Evolutionary conservation across 2,888 invertebrate species (phyloP), one percentile per base, ranked within the genome.

Genomic region (Rhingia campestris): DNA sequence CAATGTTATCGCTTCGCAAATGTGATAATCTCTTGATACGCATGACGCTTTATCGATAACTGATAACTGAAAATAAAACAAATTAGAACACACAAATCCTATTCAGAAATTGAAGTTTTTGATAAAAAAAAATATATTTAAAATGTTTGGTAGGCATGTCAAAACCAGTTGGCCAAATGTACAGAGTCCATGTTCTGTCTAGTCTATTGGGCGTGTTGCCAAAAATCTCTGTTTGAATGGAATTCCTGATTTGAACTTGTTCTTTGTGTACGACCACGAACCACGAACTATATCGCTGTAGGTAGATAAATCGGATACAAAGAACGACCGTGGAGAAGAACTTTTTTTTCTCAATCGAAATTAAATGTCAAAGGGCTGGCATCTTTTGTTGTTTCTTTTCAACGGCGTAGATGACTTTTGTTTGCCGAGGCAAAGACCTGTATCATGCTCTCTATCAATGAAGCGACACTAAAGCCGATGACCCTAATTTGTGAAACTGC

Each of bases 241-340:
- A 69, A 63, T 64, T 58, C 76, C 64, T 63, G 81, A 58, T 70
- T 64, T 70, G 63, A 81, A 76, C 75, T 70, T 53, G n/a, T 45
- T 69, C 63, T 63, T 56, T 67, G 61, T 75, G 47, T 49, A 22
- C 30, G 41, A 49, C 14, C 49, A 49, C 49, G 30, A 54, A 54
- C 37, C 56, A 79, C 7, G 9, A 39, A 22, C 22, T 54, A 64
- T 47, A 59, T 39, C 14, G 56, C 49, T 63, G 30, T 47, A 70
- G 76, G 49, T 39, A 35, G 51, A 79, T 64, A 72, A 56, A 63
- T 77, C 43, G 49, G 39, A 49, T 51, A 53, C 41, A 64, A 72
- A 37, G 39, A 49, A 43, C 51, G 61, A 33, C 69, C 75, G 69
- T 69, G 76, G 61, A 58, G 22, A 49, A 39, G 6, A 9, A 43